These are phyloP conservation scores for Serrognathus titanus DNA, from an alignment of 2,888 invertebrate genomes.

Conservation along the genomic window DNA sequence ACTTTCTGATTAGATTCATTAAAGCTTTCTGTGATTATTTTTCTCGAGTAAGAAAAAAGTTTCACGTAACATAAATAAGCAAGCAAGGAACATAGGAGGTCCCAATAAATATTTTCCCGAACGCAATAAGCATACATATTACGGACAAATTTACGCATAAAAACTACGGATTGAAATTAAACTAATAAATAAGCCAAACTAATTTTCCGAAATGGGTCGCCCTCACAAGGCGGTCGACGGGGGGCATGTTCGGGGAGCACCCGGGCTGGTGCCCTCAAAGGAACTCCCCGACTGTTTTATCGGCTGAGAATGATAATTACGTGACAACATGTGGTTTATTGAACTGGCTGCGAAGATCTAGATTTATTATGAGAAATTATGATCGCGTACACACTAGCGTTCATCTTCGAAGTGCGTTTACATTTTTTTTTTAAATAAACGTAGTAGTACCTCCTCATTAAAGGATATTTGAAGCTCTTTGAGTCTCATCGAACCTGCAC, in stretches of 20 bases:
- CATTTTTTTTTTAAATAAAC: no score
- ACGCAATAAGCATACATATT: not conserved
- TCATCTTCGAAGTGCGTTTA: no score
- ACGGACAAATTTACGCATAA: conserved; percentile 21
- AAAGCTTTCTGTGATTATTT: no score
- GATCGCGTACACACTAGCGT: not conserved
- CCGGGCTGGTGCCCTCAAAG: conserved; percentile 43
- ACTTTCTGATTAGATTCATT: no score
- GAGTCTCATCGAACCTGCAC: no score
- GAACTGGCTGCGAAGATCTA: conserved; percentile 28
- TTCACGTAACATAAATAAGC: no score
- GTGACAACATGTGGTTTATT: conserved; percentile 48
- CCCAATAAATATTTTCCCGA: not conserved
- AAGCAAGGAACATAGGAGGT: not conserved
- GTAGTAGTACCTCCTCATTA: no score
- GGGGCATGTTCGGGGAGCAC: conserved; percentile 46
- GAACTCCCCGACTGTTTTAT: conserved; percentile 45
- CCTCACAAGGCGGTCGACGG: conserved; percentile 41
- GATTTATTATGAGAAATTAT: conserved; percentile 27
- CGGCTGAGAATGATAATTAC: conserved; percentile 48
- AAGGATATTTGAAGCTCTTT: no score
- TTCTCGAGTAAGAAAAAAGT: no score
- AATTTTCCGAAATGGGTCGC: conserved; percentile 26
- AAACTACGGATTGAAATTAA: conserved; percentile 21
- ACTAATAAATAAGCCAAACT: conserved; percentile 17